Base-by-base conservation (phyloP, 2,888 invertebrate species). In the Heteropelma amictum region DNA sequence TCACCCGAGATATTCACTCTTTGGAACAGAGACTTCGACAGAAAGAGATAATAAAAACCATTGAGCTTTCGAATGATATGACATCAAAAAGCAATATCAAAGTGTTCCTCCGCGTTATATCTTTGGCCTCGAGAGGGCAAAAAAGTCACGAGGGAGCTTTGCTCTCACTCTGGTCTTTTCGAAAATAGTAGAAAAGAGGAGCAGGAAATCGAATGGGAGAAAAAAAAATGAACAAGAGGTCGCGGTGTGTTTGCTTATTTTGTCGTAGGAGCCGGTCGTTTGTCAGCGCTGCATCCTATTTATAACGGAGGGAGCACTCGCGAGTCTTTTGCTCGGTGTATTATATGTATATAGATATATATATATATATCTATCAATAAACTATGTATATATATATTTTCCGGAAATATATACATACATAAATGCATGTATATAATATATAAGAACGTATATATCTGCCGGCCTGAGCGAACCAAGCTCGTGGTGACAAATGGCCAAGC, bases 231-330 rank as follows among this genome's bases (percentile, higher is more conserved):
- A 53, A 28, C 14, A 17, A 53, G 28, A 26, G 65, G 35, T 42
- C 47, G 45, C 58, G 56, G 60, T 75, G n/a, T n/a, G 78, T 79
- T 79, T 79, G 78, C 76, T 79, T 79, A 78, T 78, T 79, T 78
- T 78, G 79, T 79, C 78, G 76, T 74, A 64, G 72, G 70, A 74
- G 72, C 76, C 69, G 64, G 79, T 79, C 79, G 79, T 79, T 79
- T 79, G 79, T 79, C 79, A 79, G 75, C 79, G 74, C 70, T 74
- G 76, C 75, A 56, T 56, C 70, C 76, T 79, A 79, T 79, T 79
- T 79, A 79, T 79, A 79, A 72, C 65, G 56, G 35, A 35, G 45
- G 30, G 38, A 63, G 67, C 71, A 71, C 70, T 67, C 70, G 70
- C 61, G 33, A 35, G 54, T 26, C 54, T 65, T 67, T 70, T 47